Conservation (phyloP, 1,140 invertebrate species). For the Drosophila repleta region DNA sequence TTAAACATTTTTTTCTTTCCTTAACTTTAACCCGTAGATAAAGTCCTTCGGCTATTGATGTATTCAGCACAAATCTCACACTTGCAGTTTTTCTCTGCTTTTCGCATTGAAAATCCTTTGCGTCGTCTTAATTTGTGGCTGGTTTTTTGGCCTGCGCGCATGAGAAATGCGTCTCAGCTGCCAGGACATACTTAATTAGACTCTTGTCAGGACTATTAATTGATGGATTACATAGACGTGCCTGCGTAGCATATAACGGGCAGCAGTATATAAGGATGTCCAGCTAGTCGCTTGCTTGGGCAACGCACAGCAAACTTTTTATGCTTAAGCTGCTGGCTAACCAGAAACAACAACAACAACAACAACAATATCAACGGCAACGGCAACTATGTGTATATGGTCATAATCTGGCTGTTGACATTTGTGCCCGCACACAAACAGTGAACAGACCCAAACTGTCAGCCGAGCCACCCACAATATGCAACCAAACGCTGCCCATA, state of each 20-base stretch:
- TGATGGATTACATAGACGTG: slow-evolving; percentile 56
- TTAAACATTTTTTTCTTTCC: slow-evolving; percentile 10
- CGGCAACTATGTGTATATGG: slow-evolving; percentile 29
- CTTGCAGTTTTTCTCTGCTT: neutral
- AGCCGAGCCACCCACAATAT: slow-evolving; percentile 53
- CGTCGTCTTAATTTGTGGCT: slow-evolving; percentile 6
- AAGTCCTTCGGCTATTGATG: neutral
- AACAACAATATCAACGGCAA: slow-evolving; percentile 42
- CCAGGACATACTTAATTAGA: slow-evolving; percentile 71
- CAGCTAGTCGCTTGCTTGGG: neutral
- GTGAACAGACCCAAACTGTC: slow-evolving; percentile 52
- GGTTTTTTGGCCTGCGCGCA: slow-evolving; percentile 8
- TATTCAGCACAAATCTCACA: slow-evolving; percentile 2
- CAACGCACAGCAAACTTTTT: slow-evolving; percentile 14
- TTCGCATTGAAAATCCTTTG: slow-evolving; percentile 8
- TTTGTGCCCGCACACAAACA: slow-evolving; percentile 62
- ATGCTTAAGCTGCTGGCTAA: slow-evolving; percentile 64
- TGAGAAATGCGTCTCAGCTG: slow-evolving; percentile 18
- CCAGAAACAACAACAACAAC: slow-evolving; percentile 37
- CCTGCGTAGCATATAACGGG: neutral
- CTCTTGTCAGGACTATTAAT: slow-evolving; percentile 70
- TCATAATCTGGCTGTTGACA: slow-evolving; percentile 73
- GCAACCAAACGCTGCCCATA: slow-evolving; percentile 33
- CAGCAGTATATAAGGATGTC: slow-evolving; percentile 10
- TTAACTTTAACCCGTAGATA: slow-evolving; percentile 11